phyloP scores from a whole-genome alignment of 1,140 invertebrate genomes.

The Lepidurus apus region DNA sequence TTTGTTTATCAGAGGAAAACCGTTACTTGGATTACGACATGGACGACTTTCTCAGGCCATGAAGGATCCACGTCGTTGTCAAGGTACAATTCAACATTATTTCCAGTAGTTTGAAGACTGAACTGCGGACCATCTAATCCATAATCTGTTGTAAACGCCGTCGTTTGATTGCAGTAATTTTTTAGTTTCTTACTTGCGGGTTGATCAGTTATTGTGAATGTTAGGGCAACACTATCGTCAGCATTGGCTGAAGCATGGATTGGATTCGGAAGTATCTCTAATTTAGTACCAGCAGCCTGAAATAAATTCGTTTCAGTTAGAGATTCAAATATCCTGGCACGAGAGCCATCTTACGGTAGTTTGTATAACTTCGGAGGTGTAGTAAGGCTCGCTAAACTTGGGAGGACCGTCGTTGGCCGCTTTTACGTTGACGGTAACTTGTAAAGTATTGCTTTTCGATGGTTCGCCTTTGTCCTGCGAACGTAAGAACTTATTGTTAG shows the following conservation, averaged over 20 bases:
- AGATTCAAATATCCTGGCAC: not conserved
- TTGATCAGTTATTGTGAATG: not conserved
- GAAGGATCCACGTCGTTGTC: not conserved
- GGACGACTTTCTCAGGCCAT: conserved; percentile 1
- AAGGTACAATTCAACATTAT: not conserved
- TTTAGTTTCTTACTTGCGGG: not conserved
- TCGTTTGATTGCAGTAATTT: not conserved
- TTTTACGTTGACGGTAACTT: not conserved
- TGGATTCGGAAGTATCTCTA: not conserved
- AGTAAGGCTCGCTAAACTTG: conserved; percentile 16
- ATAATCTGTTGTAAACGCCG: not conserved
- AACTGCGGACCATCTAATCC: not conserved
- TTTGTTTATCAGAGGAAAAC: not conserved
- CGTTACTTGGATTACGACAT: conserved; percentile 3
- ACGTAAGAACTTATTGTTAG: not conserved
- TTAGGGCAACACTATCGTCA: not conserved
- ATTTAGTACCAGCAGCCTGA: not conserved
- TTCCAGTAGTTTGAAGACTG: not conserved
- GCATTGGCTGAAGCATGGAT: not conserved
- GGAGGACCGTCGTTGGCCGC: not conserved
- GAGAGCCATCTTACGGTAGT: not conserved
- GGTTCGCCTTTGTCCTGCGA: conserved; percentile 22
- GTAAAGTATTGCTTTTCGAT: not conserved
- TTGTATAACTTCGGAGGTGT: not conserved
- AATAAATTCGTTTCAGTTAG: not conserved